Evolutionary conservation across 2,113 vertebrate species (phyloP).

Genomic region (Aleadryas rufinucha): DNA sequence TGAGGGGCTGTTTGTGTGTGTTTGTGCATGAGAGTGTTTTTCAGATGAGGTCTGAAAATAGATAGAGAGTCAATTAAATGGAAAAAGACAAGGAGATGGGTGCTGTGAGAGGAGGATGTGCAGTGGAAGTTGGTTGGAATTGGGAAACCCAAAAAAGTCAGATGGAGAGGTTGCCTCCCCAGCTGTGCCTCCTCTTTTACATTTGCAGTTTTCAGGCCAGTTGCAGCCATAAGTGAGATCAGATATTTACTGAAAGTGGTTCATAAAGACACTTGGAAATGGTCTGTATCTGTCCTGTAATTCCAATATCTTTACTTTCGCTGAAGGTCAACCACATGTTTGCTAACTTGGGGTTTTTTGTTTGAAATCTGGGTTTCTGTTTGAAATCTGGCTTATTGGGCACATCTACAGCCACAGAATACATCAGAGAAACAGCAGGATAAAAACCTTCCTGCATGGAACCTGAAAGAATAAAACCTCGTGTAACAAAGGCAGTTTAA

Average conservation of each 20-base stretch:
- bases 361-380: background rate
- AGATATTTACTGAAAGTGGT: background rate
- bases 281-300: background rate
- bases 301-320: background rate
- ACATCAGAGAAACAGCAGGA: background rate
- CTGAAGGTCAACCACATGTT: accelerated
- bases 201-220: background rate
- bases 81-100: background rate
- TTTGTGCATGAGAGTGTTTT: background rate
- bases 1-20: background rate
- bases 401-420: background rate
- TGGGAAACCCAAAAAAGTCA: background rate
- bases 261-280: background rate
- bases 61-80: background rate
- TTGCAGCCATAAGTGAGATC: background rate
- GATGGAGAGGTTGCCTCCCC: background rate
- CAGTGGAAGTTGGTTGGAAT: background rate
- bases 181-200: background rate
- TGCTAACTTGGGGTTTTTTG: background rate
- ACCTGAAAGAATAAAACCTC: background rate
- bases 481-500: background rate
- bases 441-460: background rate
- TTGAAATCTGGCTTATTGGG: accelerated
- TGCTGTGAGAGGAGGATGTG: background rate
- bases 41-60: constrained; percentile 1